Evolutionary conservation across 64 coral and sea anemone species (phyloP), one percentile per base, ranked within the genome.

Genomic region (Astreopora myriophthalma): DNA sequence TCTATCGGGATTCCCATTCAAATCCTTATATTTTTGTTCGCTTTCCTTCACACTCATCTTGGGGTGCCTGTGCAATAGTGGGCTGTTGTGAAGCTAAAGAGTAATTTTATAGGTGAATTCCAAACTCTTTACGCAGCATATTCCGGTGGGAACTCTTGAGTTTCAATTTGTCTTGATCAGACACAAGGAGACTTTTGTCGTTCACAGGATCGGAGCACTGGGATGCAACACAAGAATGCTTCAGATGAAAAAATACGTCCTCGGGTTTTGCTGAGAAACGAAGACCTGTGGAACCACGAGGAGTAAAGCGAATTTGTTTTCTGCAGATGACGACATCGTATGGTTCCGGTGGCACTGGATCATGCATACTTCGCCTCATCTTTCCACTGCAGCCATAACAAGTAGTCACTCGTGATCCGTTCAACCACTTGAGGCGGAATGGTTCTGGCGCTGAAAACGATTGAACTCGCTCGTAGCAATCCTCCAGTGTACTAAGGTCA

Each of bases 371-470:
- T 14, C 37, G 3, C 3, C 65, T 13, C 19, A 92, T 75, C 28
- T 92, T 86, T 20, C 65, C 75, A 19, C 90, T 48, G 22, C 80
- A 85, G 6, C 79, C 70, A 29, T 92, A 85, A 64, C 89, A 92
- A 31, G 77, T 73, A 37, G 89, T 92, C 44, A 84, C 73, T 42
- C 55, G 34, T 44, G 68, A 40, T 2, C n/a, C 86, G 30, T 34
- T 25, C 48, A 89, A 64, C 86, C 71, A 92, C 23, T 16, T 85
- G 11, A 92, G 64, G 52, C 28, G 32, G 51, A 63, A 92, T 28
- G 89, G 39, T 71, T 91, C 89, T 4, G 76, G 68, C 55, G 38
- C n/a, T 73, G 65, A 24, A 70, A 91, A 83, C 30, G 77, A n/a
- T 48, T 49, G 4, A 14, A 84, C 89, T 13, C 49, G 40, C 11